Percentiles rank a stretch among this genome's conserved stretches.
Conservation (phyloP, 1,140 invertebrate genomes). For the Anagrus nilaparvatae region DNA sequence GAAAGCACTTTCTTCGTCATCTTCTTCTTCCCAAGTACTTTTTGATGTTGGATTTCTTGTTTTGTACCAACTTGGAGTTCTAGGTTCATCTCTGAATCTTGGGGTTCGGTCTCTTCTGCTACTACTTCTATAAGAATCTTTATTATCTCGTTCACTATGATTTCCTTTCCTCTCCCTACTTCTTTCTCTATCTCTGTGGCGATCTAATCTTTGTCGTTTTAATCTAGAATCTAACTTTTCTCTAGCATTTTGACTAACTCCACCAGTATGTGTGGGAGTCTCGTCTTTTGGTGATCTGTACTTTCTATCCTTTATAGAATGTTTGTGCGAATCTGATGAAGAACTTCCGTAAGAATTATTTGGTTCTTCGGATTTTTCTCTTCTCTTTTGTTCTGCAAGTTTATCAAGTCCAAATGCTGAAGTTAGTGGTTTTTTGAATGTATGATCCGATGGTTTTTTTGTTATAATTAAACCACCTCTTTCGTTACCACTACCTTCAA, state of each 20-base stretch:
- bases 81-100: constrained; percentile 49
- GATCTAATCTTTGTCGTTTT: constrained; percentile 43
- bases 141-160: constrained; percentile 28
- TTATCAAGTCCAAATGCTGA: constrained; percentile 82
- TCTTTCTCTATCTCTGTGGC: constrained; percentile 26
- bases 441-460: constrained; percentile 52
- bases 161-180: constrained; percentile 25
- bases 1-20: constrained; percentile 57
- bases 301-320: constrained; percentile 46
- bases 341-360: constrained; percentile 23
- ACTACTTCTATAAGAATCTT: constrained; percentile 28
- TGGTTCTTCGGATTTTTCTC: constrained; percentile 38
- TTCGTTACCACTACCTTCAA: constrained; percentile 69
- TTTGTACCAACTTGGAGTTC: constrained; percentile 54
- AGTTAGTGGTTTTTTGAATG: constrained; percentile 68
- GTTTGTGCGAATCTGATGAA: constrained; percentile 25
- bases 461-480: constrained; percentile 69
- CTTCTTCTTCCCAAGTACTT: constrained; percentile 84
- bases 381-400: constrained; percentile 64
- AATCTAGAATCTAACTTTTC: constrained; percentile 59
- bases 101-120: constrained; percentile 19
- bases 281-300: constrained; percentile 72
- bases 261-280: constrained; percentile 88
- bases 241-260: constrained; percentile 70
- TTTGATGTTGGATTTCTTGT: constrained; percentile 55